phyloP scores from a whole-genome alignment of 2,888 invertebrate genomes.

The Caenorhabditis becei region DNA sequence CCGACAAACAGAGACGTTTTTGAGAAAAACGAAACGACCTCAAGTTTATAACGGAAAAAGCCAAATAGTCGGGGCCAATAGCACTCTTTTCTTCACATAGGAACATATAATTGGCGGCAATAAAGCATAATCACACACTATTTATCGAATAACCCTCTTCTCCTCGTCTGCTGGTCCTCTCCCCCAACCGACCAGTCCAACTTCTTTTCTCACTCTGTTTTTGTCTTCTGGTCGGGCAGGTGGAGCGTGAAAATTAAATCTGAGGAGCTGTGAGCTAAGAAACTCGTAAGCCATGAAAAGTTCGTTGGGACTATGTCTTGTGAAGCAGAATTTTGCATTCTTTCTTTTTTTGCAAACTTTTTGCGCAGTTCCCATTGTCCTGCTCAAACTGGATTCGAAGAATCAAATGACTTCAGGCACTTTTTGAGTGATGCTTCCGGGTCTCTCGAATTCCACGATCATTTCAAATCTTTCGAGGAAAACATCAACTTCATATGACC shows the following conservation, averaged over 20 bases:
- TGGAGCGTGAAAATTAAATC: constrained; percentile 56
- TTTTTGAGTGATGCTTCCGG: not conserved
- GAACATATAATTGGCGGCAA: constrained; percentile 21
- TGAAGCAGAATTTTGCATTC: not conserved
- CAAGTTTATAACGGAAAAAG: not conserved
- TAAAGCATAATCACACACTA: constrained; percentile 1
- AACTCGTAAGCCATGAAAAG: constrained; percentile 9
- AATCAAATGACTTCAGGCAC: not conserved
- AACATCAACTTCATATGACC: constrained; percentile 27
- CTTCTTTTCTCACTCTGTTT: not conserved
- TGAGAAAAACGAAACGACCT: not conserved
- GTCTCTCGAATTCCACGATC: not conserved
- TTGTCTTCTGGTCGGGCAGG: constrained; percentile 6
- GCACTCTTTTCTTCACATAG: not conserved
- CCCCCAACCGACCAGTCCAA: not conserved
- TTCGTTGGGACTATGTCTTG: not conserved
- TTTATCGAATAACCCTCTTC: constrained; percentile 20
- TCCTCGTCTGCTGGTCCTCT: not conserved
- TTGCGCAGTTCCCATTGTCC: not conserved
- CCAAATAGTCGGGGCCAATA: not conserved
- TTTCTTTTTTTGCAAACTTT: not conserved
- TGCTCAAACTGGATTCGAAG: not conserved
- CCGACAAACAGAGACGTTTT: constrained; percentile 10
- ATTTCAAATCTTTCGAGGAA: too few species aligned
- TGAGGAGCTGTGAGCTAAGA: constrained; percentile 17